Conservation (phyloP, 1,140 invertebrate species). For the Pseudobourletiella spinata region DNA sequence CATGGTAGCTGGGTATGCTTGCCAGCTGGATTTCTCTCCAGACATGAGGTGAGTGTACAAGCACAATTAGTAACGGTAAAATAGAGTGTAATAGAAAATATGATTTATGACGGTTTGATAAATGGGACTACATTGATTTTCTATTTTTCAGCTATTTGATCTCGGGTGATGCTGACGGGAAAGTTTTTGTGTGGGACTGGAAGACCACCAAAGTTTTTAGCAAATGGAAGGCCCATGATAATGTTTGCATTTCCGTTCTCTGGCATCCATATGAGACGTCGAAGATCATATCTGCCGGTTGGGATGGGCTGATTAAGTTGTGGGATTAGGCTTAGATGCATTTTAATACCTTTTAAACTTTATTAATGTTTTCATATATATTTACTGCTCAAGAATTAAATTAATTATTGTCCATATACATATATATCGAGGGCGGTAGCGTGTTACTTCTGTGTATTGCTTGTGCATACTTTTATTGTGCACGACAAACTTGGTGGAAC, state of each 20-base stretch:
- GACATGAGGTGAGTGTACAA: conserved; percentile 76
- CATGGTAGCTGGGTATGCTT: conserved; percentile 99
- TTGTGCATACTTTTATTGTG: too few relatives aligned
- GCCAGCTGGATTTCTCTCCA: conserved; percentile 92
- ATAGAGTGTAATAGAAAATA: too few relatives aligned
- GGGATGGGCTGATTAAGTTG: conserved; percentile 97
- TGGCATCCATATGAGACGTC: conserved; percentile 99
- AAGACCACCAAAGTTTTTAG: conserved; percentile 95
- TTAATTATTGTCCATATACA: too few relatives aligned
- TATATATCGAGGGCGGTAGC: too few relatives aligned
- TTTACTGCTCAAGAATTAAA: too few relatives aligned
- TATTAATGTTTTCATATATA: neutral
- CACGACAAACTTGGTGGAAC: neutral
- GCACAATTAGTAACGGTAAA: too few relatives aligned
- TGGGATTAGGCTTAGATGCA: conserved; percentile 69
- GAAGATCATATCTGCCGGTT: conserved; percentile 89
- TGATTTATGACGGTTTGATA: too few relatives aligned
- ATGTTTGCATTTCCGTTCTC: conserved; percentile 84
- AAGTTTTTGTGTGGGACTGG: conserved; percentile 99
- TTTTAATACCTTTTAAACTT: neutral
- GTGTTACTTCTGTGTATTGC: too few relatives aligned
- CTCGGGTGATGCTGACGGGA: conserved; percentile 99
- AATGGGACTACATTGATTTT: too few relatives aligned
- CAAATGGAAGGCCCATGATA: conserved; percentile 98
- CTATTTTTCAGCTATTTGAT: conserved; percentile 84